Percentiles rank a stretch among this genome's conserved stretches.
phyloP scores from a whole-genome alignment of 2,113 vertebrate genomes.

The Neogobius melanostomus region DNA sequence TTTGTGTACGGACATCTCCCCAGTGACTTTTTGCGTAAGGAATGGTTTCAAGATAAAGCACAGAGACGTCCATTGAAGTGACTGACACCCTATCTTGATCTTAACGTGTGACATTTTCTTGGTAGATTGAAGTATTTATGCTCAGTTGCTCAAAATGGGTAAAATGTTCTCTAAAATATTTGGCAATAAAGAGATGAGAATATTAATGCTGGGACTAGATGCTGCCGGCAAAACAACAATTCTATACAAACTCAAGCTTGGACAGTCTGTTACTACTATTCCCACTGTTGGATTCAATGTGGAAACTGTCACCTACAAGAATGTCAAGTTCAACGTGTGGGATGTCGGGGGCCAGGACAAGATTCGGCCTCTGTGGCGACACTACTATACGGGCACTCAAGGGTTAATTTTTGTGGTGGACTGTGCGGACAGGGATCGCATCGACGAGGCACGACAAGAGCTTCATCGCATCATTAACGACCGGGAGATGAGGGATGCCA shows the following conservation, averaged over 20 bases:
- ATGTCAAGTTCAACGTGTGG: conserved; percentile 99
- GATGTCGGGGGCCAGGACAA: conserved; percentile 99
- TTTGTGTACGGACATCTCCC: conserved; percentile 29
- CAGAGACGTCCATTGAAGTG: conserved; percentile 23
- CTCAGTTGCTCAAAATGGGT: conserved; percentile 87
- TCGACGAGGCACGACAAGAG: conserved; percentile 97
- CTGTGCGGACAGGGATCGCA: conserved; percentile 98
- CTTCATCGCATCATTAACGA: conserved; percentile 99
- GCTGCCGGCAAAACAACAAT: conserved; percentile 98
- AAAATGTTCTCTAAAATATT: conserved; percentile 99
- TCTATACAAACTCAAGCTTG: conserved; percentile 98
- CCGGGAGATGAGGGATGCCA: conserved; percentile 99
- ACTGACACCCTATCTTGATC: conserved; percentile 16
- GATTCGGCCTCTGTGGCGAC: conserved; percentile 97
- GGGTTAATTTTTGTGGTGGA: conserved; percentile 99
- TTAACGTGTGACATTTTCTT: conserved; percentile 34
- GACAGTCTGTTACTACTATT: conserved; percentile 98
- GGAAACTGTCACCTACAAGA: conserved; percentile 99
- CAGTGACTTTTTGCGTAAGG: conserved; percentile 16
- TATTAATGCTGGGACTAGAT: conserved; percentile 98
- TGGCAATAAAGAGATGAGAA: conserved; percentile 99
- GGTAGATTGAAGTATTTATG: conserved; percentile 70
- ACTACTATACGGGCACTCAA: conserved; percentile 99
- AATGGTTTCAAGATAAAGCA: conserved; percentile 46
- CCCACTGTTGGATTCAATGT: conserved; percentile 99